phyloP scores from a whole-genome alignment of 2,113 vertebrate species.

The Zootoca vivipara region DNA sequence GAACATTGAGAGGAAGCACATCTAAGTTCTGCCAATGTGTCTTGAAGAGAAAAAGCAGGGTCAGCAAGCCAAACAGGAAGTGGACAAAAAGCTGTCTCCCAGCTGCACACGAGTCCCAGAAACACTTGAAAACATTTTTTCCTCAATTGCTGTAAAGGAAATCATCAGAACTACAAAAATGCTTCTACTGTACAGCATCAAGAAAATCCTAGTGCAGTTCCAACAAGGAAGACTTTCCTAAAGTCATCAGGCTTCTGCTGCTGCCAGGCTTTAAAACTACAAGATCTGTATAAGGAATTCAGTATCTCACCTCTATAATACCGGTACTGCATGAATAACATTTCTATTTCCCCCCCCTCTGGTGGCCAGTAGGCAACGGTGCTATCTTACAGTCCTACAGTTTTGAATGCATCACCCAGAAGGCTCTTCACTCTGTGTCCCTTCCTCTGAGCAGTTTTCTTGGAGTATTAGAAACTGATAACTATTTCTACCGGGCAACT shows the following conservation, averaged over 20 bases:
- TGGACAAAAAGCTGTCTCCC: not conserved
- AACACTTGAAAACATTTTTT: not conserved
- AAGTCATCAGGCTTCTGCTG: not conserved
- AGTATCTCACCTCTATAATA: not conserved
- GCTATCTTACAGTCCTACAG: not conserved
- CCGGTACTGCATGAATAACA: too few relatives aligned
- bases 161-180: not conserved
- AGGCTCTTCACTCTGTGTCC: too few relatives aligned
- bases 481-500: too few relatives aligned
- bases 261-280: not conserved
- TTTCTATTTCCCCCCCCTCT: not conserved
- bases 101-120: not conserved
- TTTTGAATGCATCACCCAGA: too few relatives aligned
- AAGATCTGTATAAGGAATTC: not conserved
- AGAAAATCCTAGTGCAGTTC: too few relatives aligned
- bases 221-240: not conserved
- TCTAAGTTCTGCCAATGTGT: not conserved
- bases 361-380: not conserved
- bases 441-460: too few relatives aligned
- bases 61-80: slow-evolving; percentile 12
- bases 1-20: not conserved
- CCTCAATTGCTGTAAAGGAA: not conserved
- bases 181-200: accelerated
- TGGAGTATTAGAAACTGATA: too few relatives aligned
- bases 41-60: slow-evolving; percentile 15